These are phyloP conservation scores for Manis pentadactyla DNA, from an alignment of 2,797 vertebrate species.

Conservation along the genomic window DNA sequence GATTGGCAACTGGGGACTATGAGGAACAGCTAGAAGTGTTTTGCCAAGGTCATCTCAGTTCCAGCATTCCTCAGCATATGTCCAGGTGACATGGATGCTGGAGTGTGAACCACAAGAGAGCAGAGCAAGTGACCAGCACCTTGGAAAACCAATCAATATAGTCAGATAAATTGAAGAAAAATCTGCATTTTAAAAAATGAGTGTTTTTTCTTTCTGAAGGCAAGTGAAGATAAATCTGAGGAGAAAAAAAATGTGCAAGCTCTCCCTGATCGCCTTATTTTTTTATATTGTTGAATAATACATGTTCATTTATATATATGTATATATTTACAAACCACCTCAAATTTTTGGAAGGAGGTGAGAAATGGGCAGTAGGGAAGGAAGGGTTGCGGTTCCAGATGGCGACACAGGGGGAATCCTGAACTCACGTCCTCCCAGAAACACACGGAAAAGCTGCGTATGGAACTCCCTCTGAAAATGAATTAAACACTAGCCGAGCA, in stretches of 20 bases:
- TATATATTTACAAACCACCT: too few species aligned
- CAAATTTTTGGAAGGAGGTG: too few species aligned
- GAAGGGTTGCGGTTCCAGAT: too few species aligned
- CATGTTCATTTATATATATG: too few species aligned
- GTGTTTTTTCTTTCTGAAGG: slow-evolving; percentile 18
- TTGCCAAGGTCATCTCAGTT: neutral
- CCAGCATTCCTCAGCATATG: neutral
- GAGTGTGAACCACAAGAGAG: neutral
- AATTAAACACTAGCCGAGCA: too few species aligned
- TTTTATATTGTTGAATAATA: neutral
- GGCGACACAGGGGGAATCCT: too few species aligned
- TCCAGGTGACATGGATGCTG: neutral
- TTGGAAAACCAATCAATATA: neutral
- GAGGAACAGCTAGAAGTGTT: neutral
- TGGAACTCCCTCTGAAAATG: too few species aligned
- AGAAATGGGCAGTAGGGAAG: too few species aligned
- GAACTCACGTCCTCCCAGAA: too few species aligned
- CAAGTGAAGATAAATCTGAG: slow-evolving; percentile 39
- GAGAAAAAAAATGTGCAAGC: neutral
- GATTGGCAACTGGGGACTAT: neutral
- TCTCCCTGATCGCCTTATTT: neutral
- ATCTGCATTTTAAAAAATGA: neutral
- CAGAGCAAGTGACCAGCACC: neutral
- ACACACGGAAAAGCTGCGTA: too few species aligned
- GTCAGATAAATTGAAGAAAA: slow-evolving; percentile 19